These are phyloP conservation scores for Dicrurus megarhynchus DNA, from an alignment of 2,113 vertebrate species.

Conservation along the genomic window DNA sequence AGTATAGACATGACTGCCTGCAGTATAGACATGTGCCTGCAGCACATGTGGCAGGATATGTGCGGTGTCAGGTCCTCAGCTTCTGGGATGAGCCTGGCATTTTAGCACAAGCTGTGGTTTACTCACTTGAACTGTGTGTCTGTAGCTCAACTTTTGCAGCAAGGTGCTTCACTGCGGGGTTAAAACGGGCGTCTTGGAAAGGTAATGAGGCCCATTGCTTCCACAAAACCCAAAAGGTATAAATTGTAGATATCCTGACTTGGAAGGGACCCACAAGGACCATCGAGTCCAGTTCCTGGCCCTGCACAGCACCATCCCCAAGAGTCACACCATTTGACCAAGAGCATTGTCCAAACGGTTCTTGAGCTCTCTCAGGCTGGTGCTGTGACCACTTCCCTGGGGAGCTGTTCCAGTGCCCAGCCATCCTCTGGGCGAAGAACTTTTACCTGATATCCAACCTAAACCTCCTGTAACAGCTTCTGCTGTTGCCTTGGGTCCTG, in stretches of 20 bases:
- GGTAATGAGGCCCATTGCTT: background rate
- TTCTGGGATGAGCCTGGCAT: background rate
- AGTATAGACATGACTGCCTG: background rate
- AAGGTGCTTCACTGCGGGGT: background rate
- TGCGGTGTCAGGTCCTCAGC: background rate
- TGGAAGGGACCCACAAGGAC: background rate
- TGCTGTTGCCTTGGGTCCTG: background rate
- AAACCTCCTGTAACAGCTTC: background rate
- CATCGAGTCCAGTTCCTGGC: background rate
- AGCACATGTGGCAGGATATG: rapidly evolving
- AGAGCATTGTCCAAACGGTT: background rate
- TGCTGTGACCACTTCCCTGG: background rate
- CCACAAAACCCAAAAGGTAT: background rate
- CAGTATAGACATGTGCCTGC: background rate
- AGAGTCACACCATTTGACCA: background rate
- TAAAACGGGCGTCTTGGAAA: rapidly evolving
- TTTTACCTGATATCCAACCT: background rate
- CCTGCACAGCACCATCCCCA: background rate
- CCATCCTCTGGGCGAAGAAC: background rate
- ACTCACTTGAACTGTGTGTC: background rate
- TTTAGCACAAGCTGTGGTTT: background rate
- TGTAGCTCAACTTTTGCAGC: background rate
- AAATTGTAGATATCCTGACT: background rate
- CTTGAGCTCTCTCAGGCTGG: background rate
- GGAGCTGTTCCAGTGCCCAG: background rate